A percentile compares a stretch with the other conserved stretches of the same genome.
These are phyloP conservation scores for Xylophagus ater DNA, from an alignment of 2,888 invertebrate species.

Conservation along the genomic window DNA sequence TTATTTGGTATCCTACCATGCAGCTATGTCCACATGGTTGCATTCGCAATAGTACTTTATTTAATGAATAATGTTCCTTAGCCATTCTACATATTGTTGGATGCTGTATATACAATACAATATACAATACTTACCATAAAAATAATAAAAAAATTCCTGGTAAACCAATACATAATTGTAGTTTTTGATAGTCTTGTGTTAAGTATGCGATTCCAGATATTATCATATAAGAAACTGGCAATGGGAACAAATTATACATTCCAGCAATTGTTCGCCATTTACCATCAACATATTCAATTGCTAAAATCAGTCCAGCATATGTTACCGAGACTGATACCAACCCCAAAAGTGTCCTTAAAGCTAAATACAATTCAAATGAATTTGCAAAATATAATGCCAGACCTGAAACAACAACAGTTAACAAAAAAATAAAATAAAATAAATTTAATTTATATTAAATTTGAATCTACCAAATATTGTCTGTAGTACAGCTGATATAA, in stretches of 20 bases:
- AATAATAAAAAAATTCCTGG: constrained; percentile 57
- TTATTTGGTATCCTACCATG: too few species aligned
- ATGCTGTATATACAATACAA: too few species aligned
- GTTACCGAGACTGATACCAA: constrained; percentile 72
- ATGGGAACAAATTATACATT: constrained; percentile 68
- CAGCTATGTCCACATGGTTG: too few species aligned
- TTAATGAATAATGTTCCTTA: too few species aligned
- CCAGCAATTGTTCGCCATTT: constrained; percentile 72
- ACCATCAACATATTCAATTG: constrained; percentile 67
- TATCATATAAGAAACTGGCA: constrained; percentile 62
- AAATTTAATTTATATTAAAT: not conserved
- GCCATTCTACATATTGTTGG: too few species aligned
- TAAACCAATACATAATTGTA: constrained; percentile 60
- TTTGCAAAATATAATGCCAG: constrained; percentile 57
- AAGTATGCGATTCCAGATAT: constrained; percentile 61
- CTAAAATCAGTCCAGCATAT: constrained; percentile 67
- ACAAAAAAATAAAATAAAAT: constrained; percentile 2
- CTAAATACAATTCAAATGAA: constrained; percentile 57
- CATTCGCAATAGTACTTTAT: too few species aligned
- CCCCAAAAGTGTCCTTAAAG: constrained; percentile 58
- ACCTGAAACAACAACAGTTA: constrained; percentile 27
- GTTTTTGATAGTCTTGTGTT: constrained; percentile 58
- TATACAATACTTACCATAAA: constrained; percentile 58
- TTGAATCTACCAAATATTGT: constrained; percentile 47
- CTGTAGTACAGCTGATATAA: constrained; percentile 58